Evolutionary conservation across 2,797 vertebrate genomes (phyloP), one percentile per base, ranked within the genome.

Genomic region (Tokudaia muenninki): DNA sequence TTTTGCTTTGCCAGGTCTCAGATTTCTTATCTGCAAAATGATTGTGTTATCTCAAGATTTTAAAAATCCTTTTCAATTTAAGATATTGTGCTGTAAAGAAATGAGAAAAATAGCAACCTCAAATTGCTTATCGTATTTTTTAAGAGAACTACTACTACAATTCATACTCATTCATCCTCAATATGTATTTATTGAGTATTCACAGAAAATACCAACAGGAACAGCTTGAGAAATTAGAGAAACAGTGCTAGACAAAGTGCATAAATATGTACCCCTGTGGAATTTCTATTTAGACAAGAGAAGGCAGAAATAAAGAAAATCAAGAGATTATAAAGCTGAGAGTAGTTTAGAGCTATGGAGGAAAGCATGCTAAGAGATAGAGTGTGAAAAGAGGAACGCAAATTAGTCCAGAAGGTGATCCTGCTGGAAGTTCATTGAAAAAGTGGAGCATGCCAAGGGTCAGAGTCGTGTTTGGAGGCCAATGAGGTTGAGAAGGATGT

Each of bases 21-120:
- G 3, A 61, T 67, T 93, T 84, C 57, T 91, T 63, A 78, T 79
- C 79, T 92, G 52, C 88, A 74, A 87, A 90, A 55, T 47, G 37
- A 61, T 29, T 79, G 24, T 92, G 29, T 87, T 83, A 61, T 65
- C 55, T 90, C 47, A 55, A 79, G 47, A 61, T 75, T 63, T 94
- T 70, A 61, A 50, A 92, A 93, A 67, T 75, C 26, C 21, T 79
- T 65, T 87, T 29, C 50, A 75, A 16, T 70, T 92, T 75, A 80
- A 83, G 70, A 44, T 86, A 84, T 44, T 87, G 5, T 26, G 37
- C 41, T n/a, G 0, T 75, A 92, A 79, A 41, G 1, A 92, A 91
- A 84, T 63, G 31, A 79, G 82, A 44, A 75, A 34, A 55, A 47
- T 65, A 70, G 52, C 17, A 61, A 29, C 22, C 75, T 72, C 57